Evolutionary conservation across 2,113 vertebrate genomes (phyloP), one percentile per base, ranked within the genome.

Genomic region (Albula goreensis): DNA sequence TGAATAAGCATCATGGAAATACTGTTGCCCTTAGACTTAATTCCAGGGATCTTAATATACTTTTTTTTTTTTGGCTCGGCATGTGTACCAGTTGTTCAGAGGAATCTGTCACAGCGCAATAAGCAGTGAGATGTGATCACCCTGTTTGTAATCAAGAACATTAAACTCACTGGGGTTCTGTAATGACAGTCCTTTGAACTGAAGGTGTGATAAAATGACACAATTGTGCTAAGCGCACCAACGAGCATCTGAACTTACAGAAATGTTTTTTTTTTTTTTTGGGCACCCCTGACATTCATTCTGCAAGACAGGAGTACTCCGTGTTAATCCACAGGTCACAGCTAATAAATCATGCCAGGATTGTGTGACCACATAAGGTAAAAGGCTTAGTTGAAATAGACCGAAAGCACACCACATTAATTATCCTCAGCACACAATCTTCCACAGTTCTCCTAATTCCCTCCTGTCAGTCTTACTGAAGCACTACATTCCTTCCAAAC

Each of bases 321-420:
- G 52, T 56, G 63, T 57, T 78, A 85, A 78, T 56, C 85, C 66
- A 57, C 31, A 49, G 66, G 74, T 70, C 31, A 77, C 0, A 12
- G 70, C 25, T 83, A 74, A 82, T 86, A 74, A 78, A 82, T 77
- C 9, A 52, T n/a, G 13, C 63, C 10, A 51, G 31, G 80, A 50
- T 56, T 74, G 25, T 17, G 53, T 9, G 60, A 74, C 63, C 63
- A 77, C 48, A 53, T 22, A 13, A 80, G 78, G 19, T 31, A 41
- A 82, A 22, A 51, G 60, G 31, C 63, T 82, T n/a, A 86, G 9
- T 52, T 5, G 70, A 48, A 66, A 49, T 41, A 77, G 13, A 82
- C 83, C 77, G 13, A 49, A 25, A 25, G 74, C 25, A 13, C 19
- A 13, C 70, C 31, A 8, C 49, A 12, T 86, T 78, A 82, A 82